phyloP scores from a whole-genome alignment of 2,888 invertebrate genomes.

The Tillus elongatus region DNA sequence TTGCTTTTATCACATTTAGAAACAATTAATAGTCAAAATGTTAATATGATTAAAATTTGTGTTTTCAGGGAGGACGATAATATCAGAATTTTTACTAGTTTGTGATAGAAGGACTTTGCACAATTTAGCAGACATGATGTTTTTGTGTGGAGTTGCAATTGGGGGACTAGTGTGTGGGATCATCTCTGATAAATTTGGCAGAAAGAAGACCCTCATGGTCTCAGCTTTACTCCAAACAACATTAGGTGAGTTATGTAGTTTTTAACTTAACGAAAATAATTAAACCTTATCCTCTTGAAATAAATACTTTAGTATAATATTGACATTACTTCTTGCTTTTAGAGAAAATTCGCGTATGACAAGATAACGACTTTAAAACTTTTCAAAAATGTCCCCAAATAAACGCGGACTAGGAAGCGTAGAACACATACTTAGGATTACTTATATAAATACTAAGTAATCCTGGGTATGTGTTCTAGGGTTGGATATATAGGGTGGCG shows the following conservation, averaged over 20 bases:
- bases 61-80: constrained; percentile 54
- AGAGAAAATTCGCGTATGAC: no score
- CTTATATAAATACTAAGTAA: no score
- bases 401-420: no score
- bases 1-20: no score
- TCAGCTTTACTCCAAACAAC: constrained; percentile 60
- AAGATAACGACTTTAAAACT: no score
- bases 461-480: no score
- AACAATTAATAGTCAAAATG: background rate
- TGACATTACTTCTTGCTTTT: constrained; percentile 6
- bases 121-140: constrained; percentile 68
- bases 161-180: constrained; percentile 73
- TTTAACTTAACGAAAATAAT: no score
- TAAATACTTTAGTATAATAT: background rate
- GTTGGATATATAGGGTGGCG: no score
- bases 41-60: background rate
- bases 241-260: constrained; percentile 48
- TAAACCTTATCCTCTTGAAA: background rate
- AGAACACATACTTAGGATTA: no score
- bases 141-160: constrained; percentile 65
- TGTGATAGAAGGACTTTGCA: constrained; percentile 62
- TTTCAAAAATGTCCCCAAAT: no score
- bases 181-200: constrained; percentile 69
- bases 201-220: constrained; percentile 65
- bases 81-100: constrained; percentile 68